Percentiles rank a stretch among this genome's conserved stretches.
Evolutionary conservation across 2,797 vertebrate genomes (phyloP).

Genomic region (Amniataba percoides): DNA sequence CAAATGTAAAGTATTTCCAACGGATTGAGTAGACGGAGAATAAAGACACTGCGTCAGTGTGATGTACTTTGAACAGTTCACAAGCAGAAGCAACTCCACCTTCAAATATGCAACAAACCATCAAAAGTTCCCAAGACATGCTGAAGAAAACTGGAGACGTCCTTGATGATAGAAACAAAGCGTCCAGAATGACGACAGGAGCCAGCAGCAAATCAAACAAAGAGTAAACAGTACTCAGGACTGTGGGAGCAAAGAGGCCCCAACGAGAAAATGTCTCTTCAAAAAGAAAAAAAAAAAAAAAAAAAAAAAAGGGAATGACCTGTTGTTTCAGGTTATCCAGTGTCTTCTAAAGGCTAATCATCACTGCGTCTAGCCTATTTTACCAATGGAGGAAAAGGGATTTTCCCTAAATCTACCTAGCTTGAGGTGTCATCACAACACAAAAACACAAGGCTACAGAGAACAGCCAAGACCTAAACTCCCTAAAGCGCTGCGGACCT

Average conservation of each 20-base stretch:
- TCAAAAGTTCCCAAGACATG: slow-evolving; percentile 41
- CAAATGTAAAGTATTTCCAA: slow-evolving; percentile 42
- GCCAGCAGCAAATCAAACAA: slow-evolving; percentile 34
- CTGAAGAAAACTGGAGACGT: slow-evolving; percentile 21
- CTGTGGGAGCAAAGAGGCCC: slow-evolving; percentile 30
- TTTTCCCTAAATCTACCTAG: slow-evolving; percentile 65
- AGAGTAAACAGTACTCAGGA: slow-evolving; percentile 46
- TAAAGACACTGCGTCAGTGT: slow-evolving; percentile 43
- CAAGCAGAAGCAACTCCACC: slow-evolving; percentile 45
- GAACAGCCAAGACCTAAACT: slow-evolving; percentile 68
- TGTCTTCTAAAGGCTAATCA: slow-evolving; percentile 67
- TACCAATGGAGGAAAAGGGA: slow-evolving; percentile 43
- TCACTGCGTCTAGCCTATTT: slow-evolving; percentile 49
- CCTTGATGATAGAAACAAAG: slow-evolving; percentile 29
- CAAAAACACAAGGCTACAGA: slow-evolving; percentile 74
- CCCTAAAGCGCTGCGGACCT: slow-evolving; percentile 64
- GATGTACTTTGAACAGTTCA: slow-evolving; percentile 49
- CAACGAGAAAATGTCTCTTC: slow-evolving; percentile 17
- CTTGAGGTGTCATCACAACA: slow-evolving; percentile 65
- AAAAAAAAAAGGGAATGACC: slow-evolving; percentile 50
- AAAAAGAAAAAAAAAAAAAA: slow-evolving; percentile 4
- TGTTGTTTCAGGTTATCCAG: slow-evolving; percentile 68
- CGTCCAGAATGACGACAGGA: slow-evolving; percentile 26
- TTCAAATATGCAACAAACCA: slow-evolving; percentile 39
- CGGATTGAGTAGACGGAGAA: slow-evolving; percentile 37